Percentiles rank a stretch among this genome's conserved stretches.
phyloP scores from a whole-genome alignment of 2,113 vertebrate species.

The Chauna torquata region DNA sequence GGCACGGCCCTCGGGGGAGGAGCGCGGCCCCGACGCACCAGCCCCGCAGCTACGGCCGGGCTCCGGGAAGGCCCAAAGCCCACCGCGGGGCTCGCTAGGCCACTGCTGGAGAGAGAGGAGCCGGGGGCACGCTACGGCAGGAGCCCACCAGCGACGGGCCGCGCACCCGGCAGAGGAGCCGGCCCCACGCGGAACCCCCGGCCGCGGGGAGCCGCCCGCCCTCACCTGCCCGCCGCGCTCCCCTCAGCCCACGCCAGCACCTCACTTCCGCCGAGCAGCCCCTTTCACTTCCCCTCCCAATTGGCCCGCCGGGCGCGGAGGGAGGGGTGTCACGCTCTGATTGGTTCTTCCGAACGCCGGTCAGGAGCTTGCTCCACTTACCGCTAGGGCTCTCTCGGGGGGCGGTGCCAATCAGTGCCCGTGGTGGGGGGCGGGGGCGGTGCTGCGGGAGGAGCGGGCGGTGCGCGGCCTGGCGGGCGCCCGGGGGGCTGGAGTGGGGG shows the following conservation, averaged over 20 bases:
- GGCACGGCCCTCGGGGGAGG: not conserved
- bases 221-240: not conserved
- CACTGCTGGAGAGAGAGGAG: not conserved
- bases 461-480: too few species aligned
- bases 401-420: not conserved
- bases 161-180: fast-evolving
- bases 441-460: fast-evolving
- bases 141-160: fast-evolving
- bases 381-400: not conserved
- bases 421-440: too few species aligned
- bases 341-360: fast-evolving
- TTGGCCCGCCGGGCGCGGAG: not conserved
- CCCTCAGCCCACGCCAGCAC: fast-evolving
- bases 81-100: fast-evolving
- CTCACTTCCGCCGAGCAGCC: not conserved
- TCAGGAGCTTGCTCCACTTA: not conserved
- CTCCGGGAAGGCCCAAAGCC: not conserved
- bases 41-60: not conserved
- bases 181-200: fast-evolving
- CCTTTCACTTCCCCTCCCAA: not conserved
- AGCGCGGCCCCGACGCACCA: not conserved
- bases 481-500: too few species aligned
- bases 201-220: fast-evolving
- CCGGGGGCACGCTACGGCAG: fast-evolving
- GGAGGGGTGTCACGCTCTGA: fast-evolving